Evolutionary conservation across 2,113 vertebrate species (phyloP).

Genomic region (Otus sunia): DNA sequence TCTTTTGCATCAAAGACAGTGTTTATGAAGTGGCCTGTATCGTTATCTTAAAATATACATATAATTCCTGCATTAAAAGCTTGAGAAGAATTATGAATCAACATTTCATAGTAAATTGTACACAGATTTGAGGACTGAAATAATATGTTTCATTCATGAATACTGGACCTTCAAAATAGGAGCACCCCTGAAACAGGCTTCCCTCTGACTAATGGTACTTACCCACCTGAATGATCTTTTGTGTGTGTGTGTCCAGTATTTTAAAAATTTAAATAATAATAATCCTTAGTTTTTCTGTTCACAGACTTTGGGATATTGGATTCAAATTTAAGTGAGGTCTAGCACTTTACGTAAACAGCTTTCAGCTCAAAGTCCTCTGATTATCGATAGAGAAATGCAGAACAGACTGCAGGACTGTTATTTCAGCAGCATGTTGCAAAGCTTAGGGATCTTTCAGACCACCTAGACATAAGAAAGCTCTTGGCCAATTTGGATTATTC

Average conservation of each 20-base stretch:
- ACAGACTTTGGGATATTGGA: not conserved
- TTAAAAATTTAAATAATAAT: not conserved
- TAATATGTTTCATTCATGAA: not conserved
- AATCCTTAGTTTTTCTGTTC: not conserved
- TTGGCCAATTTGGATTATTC: not conserved
- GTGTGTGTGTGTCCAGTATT: not conserved
- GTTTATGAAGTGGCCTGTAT: slow-evolving; percentile 62
- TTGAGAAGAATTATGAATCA: slow-evolving; percentile 50
- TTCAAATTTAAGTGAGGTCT: not conserved
- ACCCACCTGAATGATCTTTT: not conserved
- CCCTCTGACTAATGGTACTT: not conserved
- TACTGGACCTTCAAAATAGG: not conserved
- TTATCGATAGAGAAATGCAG: not conserved
- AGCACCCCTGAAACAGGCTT: not conserved
- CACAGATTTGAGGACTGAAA: slow-evolving; percentile 2
- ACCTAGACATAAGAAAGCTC: not conserved
- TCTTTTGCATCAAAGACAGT: slow-evolving; percentile 71
- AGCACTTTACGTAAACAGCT: not conserved
- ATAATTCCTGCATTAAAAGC: slow-evolving; percentile 46
- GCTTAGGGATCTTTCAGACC: not conserved
- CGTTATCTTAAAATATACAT: slow-evolving; percentile 30
- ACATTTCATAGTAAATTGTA: slow-evolving; percentile 48
- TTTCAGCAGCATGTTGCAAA: not conserved
- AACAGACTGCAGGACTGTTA: not conserved
- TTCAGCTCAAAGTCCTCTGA: not conserved